Evolutionary conservation across 2,797 vertebrate genomes (phyloP), one percentile per base, ranked within the genome.

Genomic region (Microctenopoma steveboyesi): DNA sequence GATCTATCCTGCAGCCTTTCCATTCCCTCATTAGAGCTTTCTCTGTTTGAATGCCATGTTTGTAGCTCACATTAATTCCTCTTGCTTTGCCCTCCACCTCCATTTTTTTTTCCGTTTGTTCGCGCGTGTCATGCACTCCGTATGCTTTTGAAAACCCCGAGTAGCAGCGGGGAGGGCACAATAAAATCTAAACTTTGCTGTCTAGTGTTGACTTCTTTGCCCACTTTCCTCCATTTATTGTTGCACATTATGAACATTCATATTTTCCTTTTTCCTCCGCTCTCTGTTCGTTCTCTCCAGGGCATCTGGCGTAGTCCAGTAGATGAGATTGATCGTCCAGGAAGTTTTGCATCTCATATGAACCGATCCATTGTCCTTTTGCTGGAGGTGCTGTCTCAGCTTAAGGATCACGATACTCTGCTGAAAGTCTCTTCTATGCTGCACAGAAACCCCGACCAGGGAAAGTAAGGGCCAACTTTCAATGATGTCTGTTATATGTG

Each of bases 281-380:
- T 35, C 25, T 58, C 40, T 35, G 33, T 46, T 57, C 10, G 4
- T 45, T 28, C 5, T 59, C 78, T 73, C 14, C 82, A 99, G 98
- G 98, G 98, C 93, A 98, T 99, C 95, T 99, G 98, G 98, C 96
- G 97, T 83, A 99, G 99, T 91, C 98, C 98, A 69, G 98, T 99
- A 92, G 98, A 99, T 92, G 98, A 99, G 93, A 99, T 99, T 27
- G 98, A 99, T 94, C 96, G 97, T 62, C 98, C 98, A 0, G 98
- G 98, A 91, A 99, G 98, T 91, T 99, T 99, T 50, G 98, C 97
- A 27, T 99, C 96, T 93, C 98, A 99, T 95, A 99, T 99, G 98
- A 99, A 98, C 95, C 95, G 97, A 85, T 99, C 98, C 71, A 96
- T 99, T 61, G 97, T 98, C 71, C 94, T 99, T 37, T 91, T 99